Base-by-base conservation (phyloP, 2,113 vertebrate genomes). In the Nothoprocta perdicaria region DNA sequence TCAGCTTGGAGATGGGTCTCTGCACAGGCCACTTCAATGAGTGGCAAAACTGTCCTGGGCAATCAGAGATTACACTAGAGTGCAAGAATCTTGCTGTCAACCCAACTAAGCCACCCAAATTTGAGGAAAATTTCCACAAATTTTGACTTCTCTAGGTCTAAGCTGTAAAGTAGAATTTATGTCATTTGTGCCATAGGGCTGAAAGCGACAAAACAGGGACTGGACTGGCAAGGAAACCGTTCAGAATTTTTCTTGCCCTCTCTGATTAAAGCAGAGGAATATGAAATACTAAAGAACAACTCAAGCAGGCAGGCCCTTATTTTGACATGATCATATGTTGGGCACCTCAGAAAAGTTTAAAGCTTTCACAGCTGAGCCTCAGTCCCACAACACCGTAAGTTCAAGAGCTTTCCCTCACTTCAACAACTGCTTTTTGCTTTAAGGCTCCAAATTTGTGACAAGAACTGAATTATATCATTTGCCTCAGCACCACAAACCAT, bases 361-460 rank as follows among this genome's bases (percentile, higher is more conserved):
- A 61, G 53, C 31, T 48, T 41, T 81, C 14, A 35, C 2, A 4
- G 7, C 14, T 55, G 2, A 67, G 12, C 73, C 63, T 73, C 38
- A 66, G 48, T 53, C 73, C 18, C 72, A 75, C 14, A 72, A 27
- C 80, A 45, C 26, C n/a, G 3, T 24, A 84, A 69, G 1, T 41
- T 12, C 73, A 77, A 46, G 18, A 45, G 4, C 46, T 75, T 80
- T 79, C 53, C 80, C 81, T 15, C 8, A 12, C 8, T 61, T 81
- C 71, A 43, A 0, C 48, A 15, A 66, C 41, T 27, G 14, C 0
- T 40, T 79, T 75, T 75, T 31, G 22, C 14, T 80, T 67, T 27
- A 38, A 55, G 48, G 14, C 16, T 84, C 43, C 71, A 84, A 92
- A 93, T 81, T 58, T 29, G 66, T n/a, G 76, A 50, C 22, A 14